Conservation (phyloP, 2,888 invertebrate genomes). For the Drosophila robusta region DNA sequence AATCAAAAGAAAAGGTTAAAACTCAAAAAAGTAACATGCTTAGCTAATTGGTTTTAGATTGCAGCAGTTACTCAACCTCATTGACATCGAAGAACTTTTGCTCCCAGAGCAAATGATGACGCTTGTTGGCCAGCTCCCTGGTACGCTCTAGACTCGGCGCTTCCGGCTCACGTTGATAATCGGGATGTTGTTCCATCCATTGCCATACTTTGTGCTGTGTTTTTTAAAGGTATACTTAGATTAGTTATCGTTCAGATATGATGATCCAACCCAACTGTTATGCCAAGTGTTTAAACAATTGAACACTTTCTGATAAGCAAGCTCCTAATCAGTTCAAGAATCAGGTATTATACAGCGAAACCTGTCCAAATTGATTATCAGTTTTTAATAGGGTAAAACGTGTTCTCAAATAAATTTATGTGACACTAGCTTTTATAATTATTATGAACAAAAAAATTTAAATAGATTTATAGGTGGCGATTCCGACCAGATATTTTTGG, state of each 20-base stretch:
- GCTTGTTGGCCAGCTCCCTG: slow-evolving; percentile 86
- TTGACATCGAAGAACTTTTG: slow-evolving; percentile 86
- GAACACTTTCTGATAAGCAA: slow-evolving; percentile 22
- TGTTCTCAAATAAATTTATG: neutral
- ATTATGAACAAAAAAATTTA: too few species aligned
- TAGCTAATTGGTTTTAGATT: neutral
- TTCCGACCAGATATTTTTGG: too few species aligned
- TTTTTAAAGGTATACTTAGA: slow-evolving; percentile 11
- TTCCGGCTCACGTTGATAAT: slow-evolving; percentile 86
- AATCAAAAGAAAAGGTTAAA: neutral
- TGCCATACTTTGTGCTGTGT: slow-evolving; percentile 87
- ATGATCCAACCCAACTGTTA: slow-evolving; percentile 6
- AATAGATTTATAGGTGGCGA: too few species aligned
- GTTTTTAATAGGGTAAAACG: neutral
- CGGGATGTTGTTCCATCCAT: slow-evolving; percentile 87
- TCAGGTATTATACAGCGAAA: neutral
- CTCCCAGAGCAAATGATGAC: slow-evolving; percentile 88
- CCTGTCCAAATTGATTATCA: neutral
- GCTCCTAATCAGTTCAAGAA: slow-evolving; percentile 2
- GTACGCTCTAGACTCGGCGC: slow-evolving; percentile 87
- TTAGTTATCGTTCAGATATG: slow-evolving; percentile 43
- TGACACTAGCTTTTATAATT: neutral
- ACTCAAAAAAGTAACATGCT: neutral
- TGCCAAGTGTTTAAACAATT: slow-evolving; percentile 16
- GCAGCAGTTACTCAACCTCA: slow-evolving; percentile 55